These are phyloP conservation scores for Chrysolina haemoptera DNA, from an alignment of 2,888 invertebrate genomes.

Conservation along the genomic window DNA sequence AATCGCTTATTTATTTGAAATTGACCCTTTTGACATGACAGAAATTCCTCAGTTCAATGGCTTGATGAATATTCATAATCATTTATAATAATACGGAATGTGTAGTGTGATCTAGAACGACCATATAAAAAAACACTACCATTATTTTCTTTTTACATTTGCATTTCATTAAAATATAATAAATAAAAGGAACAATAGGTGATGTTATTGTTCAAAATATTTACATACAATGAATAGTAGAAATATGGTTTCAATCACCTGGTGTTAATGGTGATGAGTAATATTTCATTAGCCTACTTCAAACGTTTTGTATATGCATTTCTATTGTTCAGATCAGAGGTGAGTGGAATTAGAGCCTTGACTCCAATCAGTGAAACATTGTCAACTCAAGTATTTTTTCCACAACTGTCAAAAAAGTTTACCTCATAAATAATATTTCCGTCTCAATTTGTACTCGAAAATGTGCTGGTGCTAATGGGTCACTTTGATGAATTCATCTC, in stretches of 20 bases:
- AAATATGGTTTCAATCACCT: conserved; percentile 48
- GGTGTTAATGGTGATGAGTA: conserved; percentile 48
- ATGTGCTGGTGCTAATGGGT: too few relatives aligned
- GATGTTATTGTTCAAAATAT: conserved; percentile 48
- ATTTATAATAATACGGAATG: conserved; percentile 35
- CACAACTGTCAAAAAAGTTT: too few relatives aligned
- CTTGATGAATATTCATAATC: conserved; percentile 40
- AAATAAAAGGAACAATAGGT: conserved; percentile 51
- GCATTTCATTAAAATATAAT: conserved; percentile 52
- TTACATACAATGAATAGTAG: conserved; percentile 53
- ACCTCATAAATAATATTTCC: too few relatives aligned
- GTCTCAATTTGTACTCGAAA: too few relatives aligned
- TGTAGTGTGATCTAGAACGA: conserved; percentile 40
- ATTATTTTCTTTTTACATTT: conserved; percentile 48
- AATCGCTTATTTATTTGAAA: background rate
- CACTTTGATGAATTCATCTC: too few relatives aligned
- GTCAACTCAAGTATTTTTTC: too few relatives aligned
- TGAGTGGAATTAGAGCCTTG: too few relatives aligned
- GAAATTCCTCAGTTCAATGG: background rate
- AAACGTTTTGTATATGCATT: conserved; percentile 19
- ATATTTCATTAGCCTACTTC: conserved; percentile 45
- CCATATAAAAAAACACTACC: conserved; percentile 39
- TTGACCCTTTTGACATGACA: background rate
- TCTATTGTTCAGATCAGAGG: too few relatives aligned
- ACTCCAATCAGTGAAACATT: too few relatives aligned